phyloP scores from a whole-genome alignment of 1,140 invertebrate species.

The Arctopsyche grandis region DNA sequence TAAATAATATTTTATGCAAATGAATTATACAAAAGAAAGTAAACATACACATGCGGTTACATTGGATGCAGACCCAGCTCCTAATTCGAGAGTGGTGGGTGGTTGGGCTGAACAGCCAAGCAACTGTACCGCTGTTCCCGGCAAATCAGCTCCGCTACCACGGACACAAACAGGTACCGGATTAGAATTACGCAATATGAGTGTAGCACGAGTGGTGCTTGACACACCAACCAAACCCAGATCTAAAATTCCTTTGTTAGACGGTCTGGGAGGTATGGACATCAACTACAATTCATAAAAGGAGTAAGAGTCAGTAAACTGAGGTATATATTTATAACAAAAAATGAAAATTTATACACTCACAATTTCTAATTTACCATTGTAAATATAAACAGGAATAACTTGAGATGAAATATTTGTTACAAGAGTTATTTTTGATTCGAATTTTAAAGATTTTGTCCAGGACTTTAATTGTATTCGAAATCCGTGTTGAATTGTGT shows the following conservation, averaged over 20 bases:
- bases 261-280: conserved; percentile 44
- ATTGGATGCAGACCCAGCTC: conserved; percentile 20
- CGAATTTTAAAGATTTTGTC: conserved; percentile 52
- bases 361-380: conserved; percentile 57
- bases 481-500: conserved; percentile 42
- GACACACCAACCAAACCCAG: conserved; percentile 59
- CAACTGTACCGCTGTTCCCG: conserved; percentile 54
- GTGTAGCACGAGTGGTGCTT: conserved; percentile 56
- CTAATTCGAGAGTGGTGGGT: background rate
- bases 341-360: conserved; percentile 42
- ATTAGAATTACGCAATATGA: conserved; percentile 57
- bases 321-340: background rate
- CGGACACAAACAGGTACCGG: conserved; percentile 57
- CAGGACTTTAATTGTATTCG: conserved; percentile 51
- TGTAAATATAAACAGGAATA: conserved; percentile 58
- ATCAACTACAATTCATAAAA: conserved; percentile 33
- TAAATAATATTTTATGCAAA: conserved; percentile 14
- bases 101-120: conserved; percentile 45
- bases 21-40: too few relatives aligned
- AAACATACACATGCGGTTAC: conserved; percentile 52
- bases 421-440: conserved; percentile 56
- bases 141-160: conserved; percentile 54
- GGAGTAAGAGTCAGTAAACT: background rate
- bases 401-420: conserved; percentile 58
- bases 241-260: conserved; percentile 54